phyloP scores from a whole-genome alignment of 2,113 vertebrate genomes.

The Glaucidium brasilianum region DNA sequence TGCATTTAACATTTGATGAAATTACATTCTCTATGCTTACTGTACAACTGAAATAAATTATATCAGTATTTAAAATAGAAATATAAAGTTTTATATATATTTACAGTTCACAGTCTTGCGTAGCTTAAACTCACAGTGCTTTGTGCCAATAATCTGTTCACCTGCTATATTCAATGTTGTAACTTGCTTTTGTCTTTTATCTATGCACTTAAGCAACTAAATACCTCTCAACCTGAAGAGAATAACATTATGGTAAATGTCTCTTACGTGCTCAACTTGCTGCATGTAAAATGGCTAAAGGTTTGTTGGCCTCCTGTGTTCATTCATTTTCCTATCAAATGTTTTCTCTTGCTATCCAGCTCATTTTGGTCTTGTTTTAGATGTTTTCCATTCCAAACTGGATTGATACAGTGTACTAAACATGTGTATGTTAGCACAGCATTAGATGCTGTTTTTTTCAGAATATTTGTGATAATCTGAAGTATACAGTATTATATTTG shows the following conservation, averaged over 20 bases:
- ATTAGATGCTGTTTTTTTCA: neutral
- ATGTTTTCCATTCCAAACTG: neutral
- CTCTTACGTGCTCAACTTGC: slow-evolving; percentile 88
- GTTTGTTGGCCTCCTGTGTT: slow-evolving; percentile 86
- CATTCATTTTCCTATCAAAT: slow-evolving; percentile 73
- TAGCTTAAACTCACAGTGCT: neutral
- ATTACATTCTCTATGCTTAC: neutral
- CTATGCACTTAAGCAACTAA: slow-evolving; percentile 80
- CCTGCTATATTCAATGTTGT: slow-evolving; percentile 56
- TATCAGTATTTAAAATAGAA: neutral
- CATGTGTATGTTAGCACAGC: neutral
- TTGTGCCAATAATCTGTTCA: slow-evolving; percentile 14
- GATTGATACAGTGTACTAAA: neutral
- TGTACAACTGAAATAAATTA: neutral
- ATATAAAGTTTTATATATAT: neutral
- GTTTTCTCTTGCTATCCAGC: slow-evolving; percentile 78
- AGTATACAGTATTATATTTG: neutral
- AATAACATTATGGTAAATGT: slow-evolving; percentile 90
- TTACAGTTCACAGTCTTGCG: neutral
- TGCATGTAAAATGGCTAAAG: slow-evolving; percentile 91
- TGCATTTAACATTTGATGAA: neutral
- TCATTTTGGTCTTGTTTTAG: neutral
- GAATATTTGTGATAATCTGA: neutral
- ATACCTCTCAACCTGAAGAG: slow-evolving; percentile 78
- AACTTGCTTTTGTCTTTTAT: slow-evolving; percentile 78